These are phyloP conservation scores for Trichosurus vulpecula DNA, from an alignment of 2,797 vertebrate genomes.

Conservation along the genomic window DNA sequence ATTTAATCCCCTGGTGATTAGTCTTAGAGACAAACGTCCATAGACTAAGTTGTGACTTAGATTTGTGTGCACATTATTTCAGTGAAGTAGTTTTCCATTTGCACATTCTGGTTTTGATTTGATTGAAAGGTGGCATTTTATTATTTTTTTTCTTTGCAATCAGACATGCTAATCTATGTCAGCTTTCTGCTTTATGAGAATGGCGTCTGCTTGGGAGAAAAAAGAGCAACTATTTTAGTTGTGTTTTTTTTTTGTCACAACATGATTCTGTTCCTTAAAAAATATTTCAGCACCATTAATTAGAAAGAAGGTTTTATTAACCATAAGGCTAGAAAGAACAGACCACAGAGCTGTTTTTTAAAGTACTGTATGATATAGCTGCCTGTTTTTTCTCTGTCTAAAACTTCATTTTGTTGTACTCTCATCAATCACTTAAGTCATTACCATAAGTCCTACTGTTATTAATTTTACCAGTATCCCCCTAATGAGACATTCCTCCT, in stretches of 20 bases:
- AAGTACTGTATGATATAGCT: slow-evolving; percentile 58
- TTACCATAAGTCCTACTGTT: slow-evolving; percentile 72
- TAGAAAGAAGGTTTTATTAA: slow-evolving; percentile 81
- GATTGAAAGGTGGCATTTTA: slow-evolving; percentile 69
- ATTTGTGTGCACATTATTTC: slow-evolving; percentile 64
- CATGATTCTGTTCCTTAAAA: slow-evolving; percentile 77
- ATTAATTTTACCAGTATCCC: slow-evolving; percentile 74
- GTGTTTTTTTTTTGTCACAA: slow-evolving; percentile 61
- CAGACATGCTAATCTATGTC: slow-evolving; percentile 71
- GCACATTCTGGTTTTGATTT: slow-evolving; percentile 70
- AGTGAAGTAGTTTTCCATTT: slow-evolving; percentile 76
- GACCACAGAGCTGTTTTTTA: slow-evolving; percentile 65
- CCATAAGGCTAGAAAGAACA: slow-evolving; percentile 75
- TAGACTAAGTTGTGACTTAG: slow-evolving; percentile 52
- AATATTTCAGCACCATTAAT: slow-evolving; percentile 81
- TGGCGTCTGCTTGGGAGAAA: slow-evolving; percentile 68
- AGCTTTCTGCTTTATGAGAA: slow-evolving; percentile 78
- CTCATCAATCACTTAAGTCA: slow-evolving; percentile 71
- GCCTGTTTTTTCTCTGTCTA: slow-evolving; percentile 73
- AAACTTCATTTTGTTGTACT: slow-evolving; percentile 72
- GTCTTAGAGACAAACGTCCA: slow-evolving; percentile 50
- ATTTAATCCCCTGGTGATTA: slow-evolving; percentile 54
- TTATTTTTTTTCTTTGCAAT: slow-evolving; percentile 65
- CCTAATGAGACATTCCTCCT: slow-evolving; percentile 69
- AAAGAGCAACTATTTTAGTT: slow-evolving; percentile 33